These are phyloP conservation scores for Tauraco erythrolophus DNA, from an alignment of 2,113 vertebrate genomes.

Conservation along the genomic window DNA sequence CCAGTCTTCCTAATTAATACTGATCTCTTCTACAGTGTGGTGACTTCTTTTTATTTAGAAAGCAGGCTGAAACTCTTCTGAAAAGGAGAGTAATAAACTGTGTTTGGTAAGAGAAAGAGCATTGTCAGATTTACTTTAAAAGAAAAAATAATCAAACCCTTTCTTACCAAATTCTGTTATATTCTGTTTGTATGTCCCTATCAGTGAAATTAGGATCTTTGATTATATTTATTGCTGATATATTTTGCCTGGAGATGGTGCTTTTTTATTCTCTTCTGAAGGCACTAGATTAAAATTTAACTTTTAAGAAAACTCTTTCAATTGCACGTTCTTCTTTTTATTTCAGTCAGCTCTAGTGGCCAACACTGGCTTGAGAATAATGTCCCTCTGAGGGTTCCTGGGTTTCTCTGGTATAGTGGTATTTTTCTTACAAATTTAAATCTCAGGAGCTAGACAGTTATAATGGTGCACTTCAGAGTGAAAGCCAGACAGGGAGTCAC, in stretches of 20 bases:
- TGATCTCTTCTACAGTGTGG: background rate
- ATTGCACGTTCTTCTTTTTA: background rate
- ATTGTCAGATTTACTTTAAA: background rate
- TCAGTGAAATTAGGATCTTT: background rate
- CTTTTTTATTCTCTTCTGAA: background rate
- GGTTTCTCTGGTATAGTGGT: background rate
- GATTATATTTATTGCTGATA: background rate
- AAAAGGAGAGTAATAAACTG: background rate
- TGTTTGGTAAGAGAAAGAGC: background rate
- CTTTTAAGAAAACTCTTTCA: background rate
- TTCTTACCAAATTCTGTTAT: background rate
- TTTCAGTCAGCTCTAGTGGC: rapidly evolving
- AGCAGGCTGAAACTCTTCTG: background rate
- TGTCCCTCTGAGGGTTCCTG: background rate
- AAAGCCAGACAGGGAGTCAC: background rate
- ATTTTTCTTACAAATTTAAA: background rate
- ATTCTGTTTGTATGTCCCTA: background rate
- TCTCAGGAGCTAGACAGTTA: background rate
- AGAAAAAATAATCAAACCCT: too few relatives aligned
- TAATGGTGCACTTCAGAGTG: background rate
- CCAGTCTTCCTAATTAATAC: background rate
- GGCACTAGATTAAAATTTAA: background rate
- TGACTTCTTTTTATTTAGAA: background rate
- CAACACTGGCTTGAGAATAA: background rate
- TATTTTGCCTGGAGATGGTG: background rate